phyloP scores from a whole-genome alignment of 2,113 vertebrate species.

The Recurvirostra avosetta region DNA sequence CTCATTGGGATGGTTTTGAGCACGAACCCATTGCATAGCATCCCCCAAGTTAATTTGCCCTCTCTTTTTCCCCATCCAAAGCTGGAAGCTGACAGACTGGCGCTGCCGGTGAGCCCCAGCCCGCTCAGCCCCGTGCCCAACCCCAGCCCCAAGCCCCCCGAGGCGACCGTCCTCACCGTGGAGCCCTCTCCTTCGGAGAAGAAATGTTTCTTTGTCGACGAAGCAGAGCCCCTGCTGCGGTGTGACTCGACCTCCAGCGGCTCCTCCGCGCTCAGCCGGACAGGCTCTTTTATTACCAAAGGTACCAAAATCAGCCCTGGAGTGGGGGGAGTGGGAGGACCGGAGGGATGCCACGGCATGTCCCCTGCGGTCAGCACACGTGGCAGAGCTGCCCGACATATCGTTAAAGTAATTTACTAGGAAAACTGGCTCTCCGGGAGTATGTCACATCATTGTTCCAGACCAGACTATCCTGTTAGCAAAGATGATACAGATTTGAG shows the following conservation, averaged over 20 bases:
- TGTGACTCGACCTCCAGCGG: slow-evolving; percentile 97
- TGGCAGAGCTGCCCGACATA: not conserved
- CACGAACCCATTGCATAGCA: accelerated
- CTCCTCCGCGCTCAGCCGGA: slow-evolving; percentile 93
- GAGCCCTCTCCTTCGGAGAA: slow-evolving; percentile 89
- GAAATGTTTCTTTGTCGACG: slow-evolving; percentile 92
- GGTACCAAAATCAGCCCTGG: slow-evolving; percentile 60
- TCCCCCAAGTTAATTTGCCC: not conserved
- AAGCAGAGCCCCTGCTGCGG: slow-evolving; percentile 93
- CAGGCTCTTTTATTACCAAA: slow-evolving; percentile 98
- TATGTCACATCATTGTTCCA: not conserved
- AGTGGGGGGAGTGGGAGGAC: not conserved
- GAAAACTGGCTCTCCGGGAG: not conserved
- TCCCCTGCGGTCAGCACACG: accelerated
- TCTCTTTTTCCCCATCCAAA: slow-evolving; percentile 10
- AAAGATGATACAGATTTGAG: not conserved
- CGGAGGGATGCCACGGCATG: accelerated
- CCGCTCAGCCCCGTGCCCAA: slow-evolving; percentile 70
- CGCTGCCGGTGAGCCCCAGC: slow-evolving; percentile 78
- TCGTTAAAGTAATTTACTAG: not conserved
- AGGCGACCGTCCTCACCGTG: slow-evolving; percentile 72
- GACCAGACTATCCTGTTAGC: not conserved
- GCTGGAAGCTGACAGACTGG: slow-evolving; percentile 90
- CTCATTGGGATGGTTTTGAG: not conserved
- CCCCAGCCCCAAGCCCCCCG: slow-evolving; percentile 78